phyloP scores from a whole-genome alignment of 2,113 vertebrate genomes.

The Brachirus orientalis region DNA sequence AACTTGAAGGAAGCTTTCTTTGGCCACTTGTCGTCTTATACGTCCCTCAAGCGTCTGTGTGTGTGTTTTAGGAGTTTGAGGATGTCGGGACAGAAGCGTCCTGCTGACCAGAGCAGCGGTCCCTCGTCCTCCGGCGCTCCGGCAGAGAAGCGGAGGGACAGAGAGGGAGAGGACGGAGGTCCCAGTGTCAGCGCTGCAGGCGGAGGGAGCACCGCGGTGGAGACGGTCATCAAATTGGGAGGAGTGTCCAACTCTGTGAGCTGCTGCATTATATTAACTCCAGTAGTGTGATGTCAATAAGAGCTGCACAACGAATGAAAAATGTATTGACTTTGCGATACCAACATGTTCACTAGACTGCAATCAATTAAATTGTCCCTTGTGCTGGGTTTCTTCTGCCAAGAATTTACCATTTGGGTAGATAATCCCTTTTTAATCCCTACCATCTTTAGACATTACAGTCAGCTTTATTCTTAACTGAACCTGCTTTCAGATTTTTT shows the following conservation, averaged over 20 bases:
- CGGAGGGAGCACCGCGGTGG: slow-evolving; percentile 89
- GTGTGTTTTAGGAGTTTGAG: slow-evolving; percentile 41
- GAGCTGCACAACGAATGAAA: no score
- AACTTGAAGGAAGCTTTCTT: not conserved
- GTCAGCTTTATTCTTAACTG: no score
- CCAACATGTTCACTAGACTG: no score
- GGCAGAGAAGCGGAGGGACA: slow-evolving; percentile 91
- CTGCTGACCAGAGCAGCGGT: slow-evolving; percentile 82
- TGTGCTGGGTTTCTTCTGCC: no score
- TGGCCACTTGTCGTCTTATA: not conserved
- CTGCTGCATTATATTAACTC: fast-evolving
- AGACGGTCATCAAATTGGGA: slow-evolving; percentile 95
- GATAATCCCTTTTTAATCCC: no score
- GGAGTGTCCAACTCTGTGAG: slow-evolving; percentile 92
- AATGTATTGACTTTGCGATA: no score
- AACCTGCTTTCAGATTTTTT: no score
- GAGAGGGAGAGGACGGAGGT: slow-evolving; percentile 81
- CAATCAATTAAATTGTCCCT: no score
- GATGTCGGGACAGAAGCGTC: slow-evolving; percentile 93
- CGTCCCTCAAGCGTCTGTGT: no score
- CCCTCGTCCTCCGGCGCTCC: slow-evolving; percentile 84
- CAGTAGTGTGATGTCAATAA: not conserved
- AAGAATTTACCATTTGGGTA: no score
- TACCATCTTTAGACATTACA: no score
- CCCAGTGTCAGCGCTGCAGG: slow-evolving; percentile 82